Conservation (phyloP, 2,888 invertebrate genomes). For the Pseudococcus viburni region DNA sequence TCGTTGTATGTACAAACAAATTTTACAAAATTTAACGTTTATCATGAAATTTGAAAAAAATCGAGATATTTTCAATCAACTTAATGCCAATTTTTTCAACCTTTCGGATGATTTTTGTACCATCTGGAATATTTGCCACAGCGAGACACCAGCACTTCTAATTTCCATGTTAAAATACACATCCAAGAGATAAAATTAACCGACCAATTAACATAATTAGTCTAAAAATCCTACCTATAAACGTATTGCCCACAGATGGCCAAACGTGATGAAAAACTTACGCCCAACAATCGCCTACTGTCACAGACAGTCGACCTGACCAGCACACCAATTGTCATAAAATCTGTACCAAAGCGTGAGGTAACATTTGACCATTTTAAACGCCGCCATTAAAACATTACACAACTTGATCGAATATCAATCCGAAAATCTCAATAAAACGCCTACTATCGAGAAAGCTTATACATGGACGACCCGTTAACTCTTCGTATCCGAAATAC, state of each 20-base stretch:
- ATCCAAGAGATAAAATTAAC: background rate
- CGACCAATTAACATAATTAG: background rate
- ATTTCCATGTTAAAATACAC: background rate
- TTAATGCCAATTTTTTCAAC: too few relatives aligned
- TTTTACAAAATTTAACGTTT: too few relatives aligned
- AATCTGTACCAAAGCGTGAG: constrained; percentile 9
- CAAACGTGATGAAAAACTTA: background rate
- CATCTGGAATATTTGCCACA: too few relatives aligned
- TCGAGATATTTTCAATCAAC: too few relatives aligned
- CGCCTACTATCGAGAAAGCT: background rate
- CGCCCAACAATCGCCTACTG: background rate
- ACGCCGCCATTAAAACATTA: background rate
- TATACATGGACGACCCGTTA: background rate
- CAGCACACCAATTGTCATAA: constrained; percentile 6
- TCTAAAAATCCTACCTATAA: background rate
- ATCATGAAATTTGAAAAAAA: too few relatives aligned
- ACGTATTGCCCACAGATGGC: background rate
- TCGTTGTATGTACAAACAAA: too few relatives aligned
- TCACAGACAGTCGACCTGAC: background rate
- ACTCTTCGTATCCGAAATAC: background rate
- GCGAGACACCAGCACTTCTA: too few relatives aligned
- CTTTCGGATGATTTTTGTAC: too few relatives aligned
- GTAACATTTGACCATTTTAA: background rate
- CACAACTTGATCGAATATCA: constrained; percentile 7
- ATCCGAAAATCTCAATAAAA: constrained; percentile 14